Percentiles rank a stretch among this genome's conserved stretches.
These are phyloP conservation scores for Amorpha juglandis DNA, from an alignment of 2,888 invertebrate species.

Conservation along the genomic window DNA sequence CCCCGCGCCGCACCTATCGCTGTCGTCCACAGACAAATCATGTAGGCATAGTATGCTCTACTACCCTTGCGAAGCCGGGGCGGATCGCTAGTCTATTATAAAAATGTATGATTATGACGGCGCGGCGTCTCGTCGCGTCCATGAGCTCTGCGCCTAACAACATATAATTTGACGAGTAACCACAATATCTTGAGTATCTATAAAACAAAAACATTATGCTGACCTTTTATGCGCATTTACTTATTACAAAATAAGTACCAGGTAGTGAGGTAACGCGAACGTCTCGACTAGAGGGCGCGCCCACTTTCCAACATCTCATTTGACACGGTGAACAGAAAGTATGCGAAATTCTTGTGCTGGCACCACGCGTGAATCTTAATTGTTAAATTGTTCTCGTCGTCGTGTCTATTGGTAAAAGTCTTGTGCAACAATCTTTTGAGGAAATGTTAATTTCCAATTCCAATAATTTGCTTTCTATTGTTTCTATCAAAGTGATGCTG, in stretches of 20 bases:
- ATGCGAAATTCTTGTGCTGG: conserved; percentile 36
- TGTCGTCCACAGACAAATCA: too few species aligned
- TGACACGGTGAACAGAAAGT: conserved; percentile 56
- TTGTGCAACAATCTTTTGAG: conserved; percentile 3
- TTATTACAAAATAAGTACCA: conserved; percentile 11
- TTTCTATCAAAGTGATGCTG: conserved; percentile 32
- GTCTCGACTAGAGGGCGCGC: conserved; percentile 58
- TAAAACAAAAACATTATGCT: neutral
- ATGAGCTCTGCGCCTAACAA: too few species aligned
- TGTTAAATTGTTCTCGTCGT: conserved; percentile 32
- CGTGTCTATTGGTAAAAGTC: neutral
- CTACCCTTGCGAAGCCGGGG: too few species aligned
- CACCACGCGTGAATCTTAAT: conserved; percentile 43
- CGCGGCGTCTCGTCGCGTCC: too few species aligned
- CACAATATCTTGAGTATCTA: neutral
- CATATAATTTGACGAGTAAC: neutral
- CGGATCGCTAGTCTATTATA: too few species aligned
- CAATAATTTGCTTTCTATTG: conserved; percentile 34
- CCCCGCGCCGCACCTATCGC: too few species aligned
- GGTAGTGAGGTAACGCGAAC: conserved; percentile 41
- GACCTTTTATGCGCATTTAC: neutral
- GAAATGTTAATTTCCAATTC: conserved; percentile 23
- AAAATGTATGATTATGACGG: too few species aligned
- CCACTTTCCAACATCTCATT: conserved; percentile 59
- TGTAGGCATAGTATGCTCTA: too few species aligned